Conservation (phyloP, 2,888 invertebrate species). For the Cryptus viduatorius region DNA sequence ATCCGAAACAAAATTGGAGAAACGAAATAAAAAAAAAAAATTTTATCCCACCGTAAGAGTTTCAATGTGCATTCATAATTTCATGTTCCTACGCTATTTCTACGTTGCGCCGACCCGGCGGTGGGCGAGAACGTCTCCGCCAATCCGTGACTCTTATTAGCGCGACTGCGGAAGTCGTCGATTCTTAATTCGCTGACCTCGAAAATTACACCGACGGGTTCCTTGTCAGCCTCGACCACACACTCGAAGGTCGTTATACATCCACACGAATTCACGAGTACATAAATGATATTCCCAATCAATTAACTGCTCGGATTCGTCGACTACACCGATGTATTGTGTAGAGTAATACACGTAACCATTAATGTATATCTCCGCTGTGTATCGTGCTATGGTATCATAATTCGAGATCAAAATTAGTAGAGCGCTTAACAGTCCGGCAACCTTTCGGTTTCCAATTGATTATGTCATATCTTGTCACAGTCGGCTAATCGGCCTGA, state of each 20-base stretch:
- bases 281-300: constrained; percentile 37
- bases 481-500: constrained; percentile 40
- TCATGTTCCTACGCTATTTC: neutral
- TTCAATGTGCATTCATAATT: no score
- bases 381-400: constrained; percentile 9
- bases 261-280: constrained; percentile 16
- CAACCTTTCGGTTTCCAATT: constrained; percentile 44
- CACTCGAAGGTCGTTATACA: constrained; percentile 32
- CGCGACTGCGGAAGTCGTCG: constrained; percentile 36
- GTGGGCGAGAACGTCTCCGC: neutral
- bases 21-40: no score
- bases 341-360: constrained; percentile 1
- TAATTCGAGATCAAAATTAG: constrained; percentile 56
- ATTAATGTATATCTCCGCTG: neutral
- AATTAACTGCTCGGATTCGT: constrained; percentile 28
- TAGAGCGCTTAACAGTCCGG: constrained; percentile 54
- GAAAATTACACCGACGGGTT: constrained; percentile 32
- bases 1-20: no score
- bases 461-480: constrained; percentile 53
- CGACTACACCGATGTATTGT: constrained; percentile 28
- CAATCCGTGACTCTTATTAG: neutral
- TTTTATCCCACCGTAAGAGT: no score
- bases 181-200: constrained; percentile 46
- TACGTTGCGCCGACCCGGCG: neutral
- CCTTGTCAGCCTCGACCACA: constrained; percentile 24